These are phyloP conservation scores for Vulpes vulpes DNA, from an alignment of 2,113 vertebrate species.

Conservation along the genomic window DNA sequence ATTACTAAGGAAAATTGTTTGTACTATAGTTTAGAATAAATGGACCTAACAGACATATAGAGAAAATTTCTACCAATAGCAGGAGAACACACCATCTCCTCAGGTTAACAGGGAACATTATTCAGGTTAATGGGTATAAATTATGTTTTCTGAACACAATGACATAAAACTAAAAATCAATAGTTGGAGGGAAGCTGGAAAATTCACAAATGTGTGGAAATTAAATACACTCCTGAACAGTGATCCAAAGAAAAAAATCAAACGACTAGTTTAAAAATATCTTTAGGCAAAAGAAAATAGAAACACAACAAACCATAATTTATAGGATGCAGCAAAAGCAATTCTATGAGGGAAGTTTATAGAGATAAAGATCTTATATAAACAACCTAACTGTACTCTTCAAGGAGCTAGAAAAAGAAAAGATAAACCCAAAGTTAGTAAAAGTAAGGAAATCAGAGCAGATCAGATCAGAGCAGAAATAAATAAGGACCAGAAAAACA, in stretches of 20 bases:
- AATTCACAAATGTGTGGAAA: background rate
- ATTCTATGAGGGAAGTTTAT: background rate
- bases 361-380: background rate
- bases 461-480: background rate
- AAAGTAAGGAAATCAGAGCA: background rate
- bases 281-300: background rate
- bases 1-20: background rate
- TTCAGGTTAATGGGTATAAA: background rate
- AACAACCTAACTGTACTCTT: background rate
- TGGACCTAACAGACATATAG: background rate
- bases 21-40: background rate
- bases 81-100: background rate
- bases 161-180: background rate
- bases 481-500: background rate
- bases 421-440: background rate
- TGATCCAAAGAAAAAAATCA: background rate
- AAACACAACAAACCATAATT: background rate
- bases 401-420: background rate
- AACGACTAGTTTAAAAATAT: background rate
- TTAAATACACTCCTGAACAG: background rate
- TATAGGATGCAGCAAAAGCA: background rate
- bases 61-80: background rate
- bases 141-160: background rate
- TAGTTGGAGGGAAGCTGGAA: background rate
- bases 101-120: background rate